These are phyloP conservation scores for Uropsilus gracilis DNA, from an alignment of 2,113 vertebrate genomes.

Conservation along the genomic window DNA sequence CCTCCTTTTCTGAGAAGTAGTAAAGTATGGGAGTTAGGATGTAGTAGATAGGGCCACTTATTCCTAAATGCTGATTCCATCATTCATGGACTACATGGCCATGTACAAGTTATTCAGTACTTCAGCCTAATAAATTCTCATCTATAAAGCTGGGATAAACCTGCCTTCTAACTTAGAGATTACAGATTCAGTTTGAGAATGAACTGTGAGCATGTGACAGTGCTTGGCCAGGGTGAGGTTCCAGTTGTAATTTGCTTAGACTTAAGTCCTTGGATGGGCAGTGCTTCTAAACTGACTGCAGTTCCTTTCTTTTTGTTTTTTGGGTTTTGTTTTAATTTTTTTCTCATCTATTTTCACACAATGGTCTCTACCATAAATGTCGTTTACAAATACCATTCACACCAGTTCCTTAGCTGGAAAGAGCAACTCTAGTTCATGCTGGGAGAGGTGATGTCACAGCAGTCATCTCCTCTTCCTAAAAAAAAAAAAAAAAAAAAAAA, in stretches of 20 bases:
- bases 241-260: neutral
- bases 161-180: neutral
- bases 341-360: neutral
- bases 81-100: neutral
- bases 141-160: neutral
- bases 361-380: neutral
- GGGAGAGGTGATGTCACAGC: neutral
- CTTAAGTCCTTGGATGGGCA: neutral
- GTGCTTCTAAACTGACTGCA: neutral
- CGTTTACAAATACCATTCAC: conserved; percentile 9
- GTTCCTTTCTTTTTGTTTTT: neutral
- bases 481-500: neutral
- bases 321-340: neutral
- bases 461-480: neutral
- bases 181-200: neutral
- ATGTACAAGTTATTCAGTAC: neutral
- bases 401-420: neutral
- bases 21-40: neutral
- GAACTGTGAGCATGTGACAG: neutral
- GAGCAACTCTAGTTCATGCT: neutral
- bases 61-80: neutral
- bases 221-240: neutral
- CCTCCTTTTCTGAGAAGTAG: neutral
- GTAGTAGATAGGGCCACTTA: neutral
- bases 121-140: neutral